Evolutionary conservation across 2,797 vertebrate genomes (phyloP).

Genomic region (Spondyliosoma cantharus): DNA sequence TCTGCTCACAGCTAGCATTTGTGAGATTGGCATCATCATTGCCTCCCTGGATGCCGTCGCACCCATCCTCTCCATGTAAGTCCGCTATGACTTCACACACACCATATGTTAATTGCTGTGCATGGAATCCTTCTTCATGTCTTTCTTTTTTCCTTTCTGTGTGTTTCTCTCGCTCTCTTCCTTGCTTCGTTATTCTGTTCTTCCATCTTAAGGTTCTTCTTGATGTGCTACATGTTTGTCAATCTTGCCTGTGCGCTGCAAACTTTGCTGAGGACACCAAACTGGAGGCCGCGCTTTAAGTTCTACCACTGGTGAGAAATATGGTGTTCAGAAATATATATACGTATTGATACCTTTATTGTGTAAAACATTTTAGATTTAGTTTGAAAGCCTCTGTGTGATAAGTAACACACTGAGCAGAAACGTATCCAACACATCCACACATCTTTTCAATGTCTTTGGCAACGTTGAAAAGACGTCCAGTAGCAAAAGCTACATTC

Average conservation of each 20-base stretch:
- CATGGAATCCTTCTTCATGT: not conserved
- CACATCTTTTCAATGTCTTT: too few relatives aligned
- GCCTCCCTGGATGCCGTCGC: constrained; percentile 97
- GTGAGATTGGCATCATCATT: constrained; percentile 98
- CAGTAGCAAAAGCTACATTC: too few relatives aligned
- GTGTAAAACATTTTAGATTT: not conserved
- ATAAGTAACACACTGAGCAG: too few relatives aligned
- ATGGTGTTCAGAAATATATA: not conserved
- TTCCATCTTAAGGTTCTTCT: constrained; percentile 90
- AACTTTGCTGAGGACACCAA: constrained; percentile 95
- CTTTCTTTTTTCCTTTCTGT: not conserved
- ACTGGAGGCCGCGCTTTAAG: constrained; percentile 98
- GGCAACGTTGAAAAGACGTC: too few relatives aligned
- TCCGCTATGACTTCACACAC: not conserved
- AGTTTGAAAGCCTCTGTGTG: not conserved
- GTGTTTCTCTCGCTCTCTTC: not conserved
- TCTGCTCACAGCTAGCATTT: constrained; percentile 95
- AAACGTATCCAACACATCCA: too few relatives aligned
- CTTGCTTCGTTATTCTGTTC: not conserved
- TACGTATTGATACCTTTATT: not conserved
- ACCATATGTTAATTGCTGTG: not conserved
- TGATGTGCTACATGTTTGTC: constrained; percentile 99
- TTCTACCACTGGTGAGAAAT: constrained; percentile 95
- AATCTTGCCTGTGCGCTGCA: constrained; percentile 98
- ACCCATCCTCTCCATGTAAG: constrained; percentile 98